These are phyloP conservation scores for Cydia strobilella DNA, from an alignment of 1,140 invertebrate genomes.

Conservation along the genomic window DNA sequence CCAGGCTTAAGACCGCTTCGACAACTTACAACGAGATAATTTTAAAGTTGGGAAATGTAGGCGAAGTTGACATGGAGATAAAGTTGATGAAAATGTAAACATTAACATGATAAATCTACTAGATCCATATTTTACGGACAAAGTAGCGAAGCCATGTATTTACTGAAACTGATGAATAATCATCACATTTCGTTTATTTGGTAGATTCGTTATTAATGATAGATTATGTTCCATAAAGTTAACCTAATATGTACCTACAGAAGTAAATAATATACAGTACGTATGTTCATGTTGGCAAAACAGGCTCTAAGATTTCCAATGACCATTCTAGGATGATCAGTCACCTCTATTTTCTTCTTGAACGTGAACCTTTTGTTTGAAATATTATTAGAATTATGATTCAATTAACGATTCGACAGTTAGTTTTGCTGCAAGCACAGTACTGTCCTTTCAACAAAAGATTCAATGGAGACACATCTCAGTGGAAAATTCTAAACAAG, in stretches of 20 bases:
- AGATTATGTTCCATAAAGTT: no score
- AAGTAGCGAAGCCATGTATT: neutral
- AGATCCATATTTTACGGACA: neutral
- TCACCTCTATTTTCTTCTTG: neutral
- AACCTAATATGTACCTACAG: no score
- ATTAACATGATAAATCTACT: neutral
- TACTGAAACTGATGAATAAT: no score
- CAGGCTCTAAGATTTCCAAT: no score
- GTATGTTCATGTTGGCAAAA: no score
- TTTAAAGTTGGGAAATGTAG: slow-evolving; percentile 18
- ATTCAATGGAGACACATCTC: neutral
- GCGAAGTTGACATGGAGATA: slow-evolving; percentile 18
- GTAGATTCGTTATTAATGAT: no score
- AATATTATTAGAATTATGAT: no score
- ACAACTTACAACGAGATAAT: slow-evolving; percentile 7
- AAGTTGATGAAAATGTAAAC: slow-evolving; percentile 1
- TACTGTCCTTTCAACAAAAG: neutral
- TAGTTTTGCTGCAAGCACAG: neutral
- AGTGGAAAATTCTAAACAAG: neutral
- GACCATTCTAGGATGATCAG: neutral
- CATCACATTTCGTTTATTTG: no score
- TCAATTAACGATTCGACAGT: no score
- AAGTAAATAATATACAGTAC: no score
- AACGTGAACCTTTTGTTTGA: no score
- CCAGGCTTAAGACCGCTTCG: neutral